Percentiles rank a stretch among this genome's conserved stretches.
Conservation (phyloP, 2,888 invertebrate species). For the Pecten maximus region DNA sequence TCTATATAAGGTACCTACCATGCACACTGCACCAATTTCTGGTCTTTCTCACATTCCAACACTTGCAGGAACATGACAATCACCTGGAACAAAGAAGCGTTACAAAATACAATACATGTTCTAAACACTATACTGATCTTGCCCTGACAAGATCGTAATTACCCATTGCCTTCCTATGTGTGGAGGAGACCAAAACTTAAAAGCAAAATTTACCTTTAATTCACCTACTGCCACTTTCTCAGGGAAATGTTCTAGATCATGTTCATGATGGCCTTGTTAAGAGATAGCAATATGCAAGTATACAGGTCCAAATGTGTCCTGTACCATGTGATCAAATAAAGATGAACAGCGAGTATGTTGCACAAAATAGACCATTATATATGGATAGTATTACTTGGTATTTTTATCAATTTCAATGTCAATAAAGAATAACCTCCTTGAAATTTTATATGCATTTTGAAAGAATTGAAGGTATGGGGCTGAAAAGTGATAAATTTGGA, state of each 20-base stretch:
- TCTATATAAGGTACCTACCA: conserved; percentile 86
- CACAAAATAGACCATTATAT: no score
- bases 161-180: conserved; percentile 33
- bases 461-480: no score
- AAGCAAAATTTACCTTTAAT: neutral
- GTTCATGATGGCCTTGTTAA: no score
- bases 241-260: neutral
- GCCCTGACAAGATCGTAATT: conserved; percentile 16
- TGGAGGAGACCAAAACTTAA: neutral
- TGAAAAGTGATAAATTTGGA: no score
- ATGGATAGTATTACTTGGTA: no score
- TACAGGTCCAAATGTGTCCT: neutral
- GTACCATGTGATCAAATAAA: no score
- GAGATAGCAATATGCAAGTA: neutral
- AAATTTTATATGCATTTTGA: no score
- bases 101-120: conserved; percentile 44
- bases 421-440: no score
- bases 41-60: conserved; percentile 93
- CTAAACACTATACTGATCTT: conserved; percentile 10
- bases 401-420: no score
- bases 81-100: conserved; percentile 76
- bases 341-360: no score
- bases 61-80: conserved; percentile 96
- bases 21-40: conserved; percentile 95
- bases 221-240: neutral